These are phyloP conservation scores for Flexamia atlantica DNA, from an alignment of 2,888 invertebrate species.

Conservation along the genomic window DNA sequence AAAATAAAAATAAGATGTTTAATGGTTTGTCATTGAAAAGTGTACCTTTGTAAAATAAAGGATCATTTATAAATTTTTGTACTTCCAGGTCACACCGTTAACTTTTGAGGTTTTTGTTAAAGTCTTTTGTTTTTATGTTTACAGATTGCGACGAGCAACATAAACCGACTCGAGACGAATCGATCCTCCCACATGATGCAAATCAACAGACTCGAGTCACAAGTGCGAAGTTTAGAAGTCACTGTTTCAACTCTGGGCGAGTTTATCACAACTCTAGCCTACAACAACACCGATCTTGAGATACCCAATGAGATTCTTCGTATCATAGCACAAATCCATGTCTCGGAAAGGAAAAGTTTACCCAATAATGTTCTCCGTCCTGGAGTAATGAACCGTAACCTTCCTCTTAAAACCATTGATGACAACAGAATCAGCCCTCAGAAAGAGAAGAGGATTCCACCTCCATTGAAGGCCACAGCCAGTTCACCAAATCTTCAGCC, in stretches of 20 bases:
- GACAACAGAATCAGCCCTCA: conserved; percentile 74
- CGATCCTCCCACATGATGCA: conserved; percentile 81
- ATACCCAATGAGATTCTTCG: conserved; percentile 86
- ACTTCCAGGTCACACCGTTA: no score
- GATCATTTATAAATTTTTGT: no score
- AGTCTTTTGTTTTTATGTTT: conserved; percentile 45
- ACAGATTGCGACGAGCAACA: conserved; percentile 77
- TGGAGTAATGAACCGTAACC: conserved; percentile 68
- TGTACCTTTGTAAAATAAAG: no score
- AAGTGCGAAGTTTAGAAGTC: conserved; percentile 85
- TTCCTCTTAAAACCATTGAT: conserved; percentile 77
- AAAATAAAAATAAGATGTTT: no score
- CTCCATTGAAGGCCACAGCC: conserved; percentile 64
- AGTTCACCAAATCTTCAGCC: conserved; percentile 66
- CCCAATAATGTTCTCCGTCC: conserved; percentile 68
- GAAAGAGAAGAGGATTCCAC: conserved; percentile 35
- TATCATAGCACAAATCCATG: conserved; percentile 82
- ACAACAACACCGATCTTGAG: conserved; percentile 81
- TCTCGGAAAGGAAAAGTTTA: conserved; percentile 75
- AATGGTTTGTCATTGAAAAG: no score
- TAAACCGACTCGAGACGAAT: conserved; percentile 82
- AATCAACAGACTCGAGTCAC: conserved; percentile 82
- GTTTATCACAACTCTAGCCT: conserved; percentile 84
- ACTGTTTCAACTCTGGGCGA: conserved; percentile 85
- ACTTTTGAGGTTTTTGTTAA: no score